Percentiles rank a stretch among this genome's conserved stretches.
Evolutionary conservation across 2,888 invertebrate species (phyloP).

Genomic region (Patella caerulea): DNA sequence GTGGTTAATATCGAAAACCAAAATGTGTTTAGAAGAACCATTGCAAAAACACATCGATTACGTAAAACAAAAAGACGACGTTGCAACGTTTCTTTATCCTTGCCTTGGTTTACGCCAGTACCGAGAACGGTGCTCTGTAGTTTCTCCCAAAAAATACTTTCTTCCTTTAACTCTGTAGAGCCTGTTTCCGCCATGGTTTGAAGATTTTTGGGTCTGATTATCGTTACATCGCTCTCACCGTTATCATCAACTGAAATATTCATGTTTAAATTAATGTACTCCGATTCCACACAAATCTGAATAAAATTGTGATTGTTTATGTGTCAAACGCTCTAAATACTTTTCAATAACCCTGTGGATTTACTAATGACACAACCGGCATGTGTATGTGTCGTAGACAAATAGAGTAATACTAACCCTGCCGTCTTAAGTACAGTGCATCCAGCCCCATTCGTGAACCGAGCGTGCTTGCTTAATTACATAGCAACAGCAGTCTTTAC

Average conservation of each 20-base stretch:
- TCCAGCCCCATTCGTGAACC: no score
- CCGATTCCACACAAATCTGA: no score
- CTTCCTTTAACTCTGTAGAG: conserved; percentile 17
- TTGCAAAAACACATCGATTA: conserved; percentile 37
- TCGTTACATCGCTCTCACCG: not conserved
- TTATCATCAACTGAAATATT: not conserved
- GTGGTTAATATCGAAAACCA: conserved; percentile 44
- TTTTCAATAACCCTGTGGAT: no score
- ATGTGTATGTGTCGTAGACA: no score
- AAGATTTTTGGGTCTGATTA: conserved; percentile 8
- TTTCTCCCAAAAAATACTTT: conserved; percentile 41
- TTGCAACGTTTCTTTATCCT: conserved; percentile 24
- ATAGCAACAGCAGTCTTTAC: no score
- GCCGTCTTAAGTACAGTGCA: no score
- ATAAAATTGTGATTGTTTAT: no score
- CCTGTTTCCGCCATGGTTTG: not conserved
- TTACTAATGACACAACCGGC: no score
- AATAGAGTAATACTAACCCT: no score
- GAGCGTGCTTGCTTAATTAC: no score
- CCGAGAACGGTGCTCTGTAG: conserved; percentile 38
- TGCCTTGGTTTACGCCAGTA: conserved; percentile 38
- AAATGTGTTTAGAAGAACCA: conserved; percentile 41
- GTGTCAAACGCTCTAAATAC: no score
- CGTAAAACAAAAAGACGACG: conserved; percentile 34
- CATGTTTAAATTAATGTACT: no score